Base-by-base conservation (phyloP, 2,113 vertebrate genomes). In the Pachycephala philippinensis region DNA sequence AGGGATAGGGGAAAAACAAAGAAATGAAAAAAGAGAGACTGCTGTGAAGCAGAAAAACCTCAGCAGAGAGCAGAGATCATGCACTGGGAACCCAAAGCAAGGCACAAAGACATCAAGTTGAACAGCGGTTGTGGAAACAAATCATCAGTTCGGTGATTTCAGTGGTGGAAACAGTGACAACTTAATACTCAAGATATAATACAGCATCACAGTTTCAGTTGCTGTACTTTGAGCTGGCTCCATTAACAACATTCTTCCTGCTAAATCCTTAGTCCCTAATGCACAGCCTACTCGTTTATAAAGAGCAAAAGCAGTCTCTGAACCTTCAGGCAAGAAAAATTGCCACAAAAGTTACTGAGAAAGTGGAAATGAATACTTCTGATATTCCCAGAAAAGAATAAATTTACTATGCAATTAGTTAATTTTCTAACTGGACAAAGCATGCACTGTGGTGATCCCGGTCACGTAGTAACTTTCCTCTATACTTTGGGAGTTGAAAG, bases 301-400 rank as follows among this genome's bases (percentile, higher is more conserved):
- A 69, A 53, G 45, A 89, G 68, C n/a, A 89, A 66, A 88, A 90
- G 15, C 16, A 77, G 53, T 15, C 42, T 77, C 44, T 84, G 45
- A 86, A 77, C 40, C 60, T 93, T 84, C 37, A 92, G 80, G 72
- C 64, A 76, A 78, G 65, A 54, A 84, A 93, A 93, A 93, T 75
- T 77, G 44, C 18, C 44, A 33, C 71, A 49, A 40, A 78, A 60
- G 18, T 88, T 78, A 87, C 44, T 39, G 16, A 57, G 44, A 78
- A 84, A 71, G 15, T 79, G 53, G 37, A 92, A 92, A 85, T 49
- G 20, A 76, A 61, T 52, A 37, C 16, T 90, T 72, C 31, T 81
- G 31, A 23, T 71, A 40, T 17, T 66, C n/a, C 40, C 61, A 87
- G 37, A 66, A 78, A 90, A 27, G 1, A 68, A 65, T 59, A 37